Percentiles rank a stretch among this genome's conserved stretches.
Conservation (phyloP, 1,140 invertebrate genomes). For the Ceratosolen fusciceps region DNA sequence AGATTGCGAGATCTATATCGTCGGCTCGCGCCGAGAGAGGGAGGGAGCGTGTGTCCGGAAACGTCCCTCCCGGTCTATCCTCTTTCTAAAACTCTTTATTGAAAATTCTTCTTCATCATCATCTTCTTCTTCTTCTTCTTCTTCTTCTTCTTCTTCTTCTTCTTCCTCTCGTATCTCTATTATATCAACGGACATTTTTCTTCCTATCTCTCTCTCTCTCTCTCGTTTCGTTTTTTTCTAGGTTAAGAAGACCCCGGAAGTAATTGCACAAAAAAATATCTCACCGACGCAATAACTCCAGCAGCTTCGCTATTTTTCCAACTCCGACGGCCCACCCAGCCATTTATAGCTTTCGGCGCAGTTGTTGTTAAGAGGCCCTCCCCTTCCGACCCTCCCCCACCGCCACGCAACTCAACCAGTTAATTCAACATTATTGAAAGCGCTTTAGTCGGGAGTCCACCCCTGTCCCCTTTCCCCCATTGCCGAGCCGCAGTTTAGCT, state of each 20-base stretch:
- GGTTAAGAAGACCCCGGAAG: conserved; percentile 34
- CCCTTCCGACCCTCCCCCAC: background rate
- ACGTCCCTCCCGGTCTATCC: background rate
- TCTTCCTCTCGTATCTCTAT: conserved; percentile 8
- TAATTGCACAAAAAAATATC: conserved; percentile 47
- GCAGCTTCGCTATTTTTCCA: background rate
- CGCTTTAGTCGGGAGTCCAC: conserved; percentile 11
- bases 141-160: background rate
- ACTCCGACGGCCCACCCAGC: too few species aligned
- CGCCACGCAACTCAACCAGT: background rate
- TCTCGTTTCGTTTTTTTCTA: too few species aligned
- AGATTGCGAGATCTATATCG: conserved; percentile 45
- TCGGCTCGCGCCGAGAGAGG: background rate
- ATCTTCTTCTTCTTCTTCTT: background rate
- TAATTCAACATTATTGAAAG: conserved; percentile 21
- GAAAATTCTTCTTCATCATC: background rate
- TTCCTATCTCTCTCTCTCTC: too few species aligned
- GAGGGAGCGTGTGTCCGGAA: background rate
- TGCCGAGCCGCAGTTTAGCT: too few species aligned
- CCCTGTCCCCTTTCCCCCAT: conserved; percentile 25
- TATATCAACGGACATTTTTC: conserved; percentile 37
- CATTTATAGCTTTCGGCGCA: conserved; percentile 6
- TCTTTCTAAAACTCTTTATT: background rate
- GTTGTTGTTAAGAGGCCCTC: background rate
- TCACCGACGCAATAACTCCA: conserved; percentile 40